Base-by-base conservation (phyloP, 2,888 invertebrate species). In the Stenurella melanura region DNA sequence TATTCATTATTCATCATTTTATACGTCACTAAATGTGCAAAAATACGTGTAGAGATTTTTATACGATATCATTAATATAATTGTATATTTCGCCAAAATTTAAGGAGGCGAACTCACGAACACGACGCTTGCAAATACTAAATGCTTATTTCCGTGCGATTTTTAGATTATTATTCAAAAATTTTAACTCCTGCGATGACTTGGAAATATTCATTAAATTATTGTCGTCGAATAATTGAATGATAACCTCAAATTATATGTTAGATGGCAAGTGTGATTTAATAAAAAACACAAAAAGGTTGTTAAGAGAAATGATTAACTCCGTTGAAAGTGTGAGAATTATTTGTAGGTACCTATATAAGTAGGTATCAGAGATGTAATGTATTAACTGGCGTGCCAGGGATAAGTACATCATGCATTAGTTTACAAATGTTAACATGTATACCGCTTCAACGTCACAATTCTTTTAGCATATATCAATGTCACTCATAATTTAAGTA, bases 261-360 rank as follows among this genome's bases (percentile, higher is more conserved):
- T 63, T 21, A 54, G 54, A 56, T n/a, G 54, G 34, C 56, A 54
- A 61, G 74, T 67, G 74, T 68, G 74, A 74, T 69, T 69, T 69
- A 74, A 68, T 61, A 61, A 19, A 69, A 64, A 73, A 67, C 63
- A 42, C 21, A 67, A 73, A 68, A 64, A 67, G 60, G 67, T 71
- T 56, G 71, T 73, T 74, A 73, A 56, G 50, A 56, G 30, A 78
- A 67, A 76, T 78, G 77, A 78, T 80, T 77, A 78, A 75, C 74
- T 76, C 60, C 63, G 77, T 72, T 74, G 80, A 80, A 77, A 78
- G 80, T 78, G 80, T 80, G 80, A 80, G 78, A 80, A 78, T 75
- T 76, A 75, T 67, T 60, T 74, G 54, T 73, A 26, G 21, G 21
- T 26, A n/a, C n/a, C n/a, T n/a, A 66, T 63, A 17, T 34, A 63